These are phyloP conservation scores for Gymnocypris eckloni DNA, from an alignment of 2,797 vertebrate genomes.

Conservation along the genomic window DNA sequence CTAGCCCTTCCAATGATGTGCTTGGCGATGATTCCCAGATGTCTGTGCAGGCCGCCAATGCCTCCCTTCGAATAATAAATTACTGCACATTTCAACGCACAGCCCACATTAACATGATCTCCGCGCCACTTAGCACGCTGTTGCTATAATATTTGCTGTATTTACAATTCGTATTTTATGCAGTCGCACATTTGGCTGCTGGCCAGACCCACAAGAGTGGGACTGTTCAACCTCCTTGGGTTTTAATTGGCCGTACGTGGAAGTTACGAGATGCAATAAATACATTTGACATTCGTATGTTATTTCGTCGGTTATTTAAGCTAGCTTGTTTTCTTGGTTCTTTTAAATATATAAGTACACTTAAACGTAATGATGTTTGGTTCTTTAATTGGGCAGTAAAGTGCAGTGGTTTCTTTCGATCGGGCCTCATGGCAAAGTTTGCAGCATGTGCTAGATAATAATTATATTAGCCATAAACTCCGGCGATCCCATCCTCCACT, in stretches of 20 bases:
- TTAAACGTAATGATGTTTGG: constrained; percentile 10
- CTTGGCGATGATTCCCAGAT: constrained; percentile 40
- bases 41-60: constrained; percentile 21
- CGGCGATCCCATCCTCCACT: too few species aligned
- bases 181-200: constrained; percentile 29
- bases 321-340: neutral
- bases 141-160: constrained; percentile 36
- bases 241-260: constrained; percentile 35
- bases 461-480: too few species aligned
- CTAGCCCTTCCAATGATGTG: constrained; percentile 22
- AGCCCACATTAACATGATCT: constrained; percentile 25
- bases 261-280: constrained; percentile 38
- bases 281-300: neutral
- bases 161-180: constrained; percentile 40
- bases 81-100: constrained; percentile 20
- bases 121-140: constrained; percentile 24
- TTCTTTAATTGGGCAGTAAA: constrained; percentile 18
- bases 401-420: constrained; percentile 8
- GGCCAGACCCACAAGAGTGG: neutral
- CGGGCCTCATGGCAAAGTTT: constrained; percentile 20
- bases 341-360: neutral
- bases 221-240: constrained; percentile 36
- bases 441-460: too few species aligned
- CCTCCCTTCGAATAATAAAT: constrained; percentile 45
- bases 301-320: constrained; percentile 22